Evolutionary conservation across 1,140 invertebrate genomes (phyloP), one percentile per base, ranked within the genome.

Genomic region (Drosophila pseudoananassae): DNA sequence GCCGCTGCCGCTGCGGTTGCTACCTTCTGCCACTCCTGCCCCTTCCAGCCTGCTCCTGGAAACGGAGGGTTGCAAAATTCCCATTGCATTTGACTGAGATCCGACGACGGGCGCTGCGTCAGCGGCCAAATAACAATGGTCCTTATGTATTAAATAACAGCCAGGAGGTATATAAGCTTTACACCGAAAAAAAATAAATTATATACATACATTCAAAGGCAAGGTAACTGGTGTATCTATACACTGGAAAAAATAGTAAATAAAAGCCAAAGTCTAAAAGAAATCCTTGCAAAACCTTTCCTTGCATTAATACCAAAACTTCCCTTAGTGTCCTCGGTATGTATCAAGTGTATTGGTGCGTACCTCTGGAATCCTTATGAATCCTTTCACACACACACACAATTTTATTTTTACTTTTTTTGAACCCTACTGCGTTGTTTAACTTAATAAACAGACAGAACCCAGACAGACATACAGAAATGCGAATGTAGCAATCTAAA

Each of bases 131-230:
- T 83, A 88, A 87, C 83, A 87, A 88, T 87, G 83, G 65, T 76
- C 75, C 83, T 88, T 88, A 87, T 87, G 71, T 87, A 88, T 79
- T 89, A 88, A 73, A 88, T 88, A 79, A 79, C 66, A 66, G 54
- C 71, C 45, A 47, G 47, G 20, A 56, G 66, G 73, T 76, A 76
- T 58, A 66, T 77, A 61, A 59, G 51, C 27, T 4, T 14, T 58
- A 36, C 68, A 69, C 68, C 12, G 33, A n/a, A 14, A 49, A 38
- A 69, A 69, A 49, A 43, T 27, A 10, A 12, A 1, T 9, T 5
- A 1, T 12, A 4, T 4, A 9, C 43, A 14, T 20, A 20, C 20
- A 20, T 1, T 3, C n/a, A 14, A 6, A 33, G 2, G 20, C n/a
- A 57, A 31, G 10, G 38, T 9, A 45, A 20, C 25, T 27, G 25